Percentiles rank a stretch among this genome's conserved stretches.
Conservation (phyloP, 2,113 vertebrate genomes). For the Diadophis punctatus region DNA sequence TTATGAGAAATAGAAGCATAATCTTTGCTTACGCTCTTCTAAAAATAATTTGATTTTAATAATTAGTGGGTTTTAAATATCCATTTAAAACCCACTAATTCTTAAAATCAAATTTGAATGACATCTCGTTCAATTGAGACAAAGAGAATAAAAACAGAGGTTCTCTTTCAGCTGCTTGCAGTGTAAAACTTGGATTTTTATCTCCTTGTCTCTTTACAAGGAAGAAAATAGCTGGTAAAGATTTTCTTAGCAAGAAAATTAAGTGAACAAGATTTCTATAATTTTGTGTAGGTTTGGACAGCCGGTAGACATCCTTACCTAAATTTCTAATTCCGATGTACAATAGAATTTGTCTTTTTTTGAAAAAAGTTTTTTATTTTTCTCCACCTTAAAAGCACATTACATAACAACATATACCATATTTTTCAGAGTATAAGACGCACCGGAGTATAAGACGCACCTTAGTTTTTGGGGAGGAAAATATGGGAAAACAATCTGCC, state of each 20-base stretch:
- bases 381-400: too few relatives aligned
- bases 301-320: neutral
- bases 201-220: neutral
- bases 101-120: too few relatives aligned
- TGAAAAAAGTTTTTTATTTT: too few relatives aligned
- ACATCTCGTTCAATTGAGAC: neutral
- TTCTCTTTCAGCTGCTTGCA: neutral
- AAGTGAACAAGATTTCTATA: neutral
- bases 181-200: too few relatives aligned
- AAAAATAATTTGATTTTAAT: neutral
- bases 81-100: too few relatives aligned
- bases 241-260: neutral
- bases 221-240: neutral
- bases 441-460: too few relatives aligned
- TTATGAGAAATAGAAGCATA: neutral
- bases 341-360: neutral
- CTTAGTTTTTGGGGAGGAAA: too few relatives aligned
- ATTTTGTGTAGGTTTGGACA: neutral
- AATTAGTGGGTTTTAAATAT: neutral
- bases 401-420: too few relatives aligned
- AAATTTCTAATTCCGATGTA: neutral
- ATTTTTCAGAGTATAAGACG: too few relatives aligned
- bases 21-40: neutral
- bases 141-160: neutral
- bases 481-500: too few relatives aligned